Evolutionary conservation across 2,888 invertebrate genomes (phyloP).

Genomic region (Drosophila mimica): DNA sequence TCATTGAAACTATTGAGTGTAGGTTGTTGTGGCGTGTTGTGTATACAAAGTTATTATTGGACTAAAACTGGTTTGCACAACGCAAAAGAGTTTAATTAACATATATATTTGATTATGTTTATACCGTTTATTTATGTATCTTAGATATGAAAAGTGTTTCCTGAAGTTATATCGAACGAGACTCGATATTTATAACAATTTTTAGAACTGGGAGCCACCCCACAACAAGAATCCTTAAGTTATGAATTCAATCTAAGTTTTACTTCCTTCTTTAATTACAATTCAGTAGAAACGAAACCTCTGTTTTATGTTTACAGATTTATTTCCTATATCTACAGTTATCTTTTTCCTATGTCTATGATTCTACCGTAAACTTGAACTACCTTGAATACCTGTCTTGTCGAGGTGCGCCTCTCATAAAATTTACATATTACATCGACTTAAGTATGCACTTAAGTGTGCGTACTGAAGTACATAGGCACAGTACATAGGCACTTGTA

Average conservation of each 20-base stretch:
- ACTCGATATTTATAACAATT: not conserved
- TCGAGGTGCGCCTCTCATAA: conserved; percentile 31
- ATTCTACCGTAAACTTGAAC: conserved; percentile 5
- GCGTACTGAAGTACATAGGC: not conserved
- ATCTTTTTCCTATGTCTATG: not conserved
- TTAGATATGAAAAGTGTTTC: not conserved
- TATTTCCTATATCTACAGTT: not conserved
- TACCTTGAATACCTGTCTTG: conserved; percentile 12
- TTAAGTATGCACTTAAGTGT: not conserved
- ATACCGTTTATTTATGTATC: not conserved
- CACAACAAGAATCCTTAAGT: not conserved
- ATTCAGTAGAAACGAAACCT: not conserved
- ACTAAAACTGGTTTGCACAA: conserved; percentile 20
- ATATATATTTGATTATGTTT: not conserved
- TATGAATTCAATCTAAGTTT: no score
- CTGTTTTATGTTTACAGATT: not conserved
- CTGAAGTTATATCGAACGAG: not conserved
- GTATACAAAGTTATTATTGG: not conserved
- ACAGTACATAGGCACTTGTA: not conserved
- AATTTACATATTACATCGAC: conserved; percentile 33
- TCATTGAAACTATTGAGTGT: conserved; percentile 23
- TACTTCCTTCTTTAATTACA: not conserved
- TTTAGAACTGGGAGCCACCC: no score
- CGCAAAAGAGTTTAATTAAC: not conserved
- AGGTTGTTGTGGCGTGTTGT: not conserved